These are phyloP conservation scores for Galeopterus variegatus DNA, from an alignment of 2,113 vertebrate genomes.

Conservation along the genomic window DNA sequence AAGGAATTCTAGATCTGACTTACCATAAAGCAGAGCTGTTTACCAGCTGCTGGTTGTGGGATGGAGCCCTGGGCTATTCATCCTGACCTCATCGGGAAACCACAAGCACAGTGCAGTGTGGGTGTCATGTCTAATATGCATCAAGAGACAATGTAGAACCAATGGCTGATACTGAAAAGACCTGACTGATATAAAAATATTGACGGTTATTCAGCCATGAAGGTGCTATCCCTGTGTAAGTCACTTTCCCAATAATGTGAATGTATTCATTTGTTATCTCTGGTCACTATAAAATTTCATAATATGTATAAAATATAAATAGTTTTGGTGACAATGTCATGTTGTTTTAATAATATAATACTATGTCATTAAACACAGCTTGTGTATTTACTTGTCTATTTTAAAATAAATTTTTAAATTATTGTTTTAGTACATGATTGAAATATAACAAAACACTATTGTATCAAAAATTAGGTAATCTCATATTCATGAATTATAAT, in stretches of 20 bases:
- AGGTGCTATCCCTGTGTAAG: neutral
- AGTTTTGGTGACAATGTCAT: neutral
- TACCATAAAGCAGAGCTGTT: neutral
- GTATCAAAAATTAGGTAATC: neutral
- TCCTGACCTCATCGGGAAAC: neutral
- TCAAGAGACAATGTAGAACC: neutral
- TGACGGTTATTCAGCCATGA: neutral
- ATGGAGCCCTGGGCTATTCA: neutral
- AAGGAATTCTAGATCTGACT: neutral
- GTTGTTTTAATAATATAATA: neutral
- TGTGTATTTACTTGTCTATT: neutral
- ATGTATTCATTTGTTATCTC: neutral
- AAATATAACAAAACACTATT: constrained; percentile 2
- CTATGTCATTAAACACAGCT: neutral
- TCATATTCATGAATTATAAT: constrained; percentile 11
- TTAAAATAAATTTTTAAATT: neutral
- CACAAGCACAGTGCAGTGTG: neutral
- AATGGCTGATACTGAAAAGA: too few relatives aligned
- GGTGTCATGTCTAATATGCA: neutral
- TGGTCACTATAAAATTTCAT: neutral
- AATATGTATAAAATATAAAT: neutral
- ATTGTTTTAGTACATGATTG: neutral
- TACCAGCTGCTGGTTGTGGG: neutral
- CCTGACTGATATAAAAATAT: neutral
- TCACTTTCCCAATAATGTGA: neutral